phyloP scores from a whole-genome alignment of 2,888 invertebrate species.

The Pachliopta kotzebuea region DNA sequence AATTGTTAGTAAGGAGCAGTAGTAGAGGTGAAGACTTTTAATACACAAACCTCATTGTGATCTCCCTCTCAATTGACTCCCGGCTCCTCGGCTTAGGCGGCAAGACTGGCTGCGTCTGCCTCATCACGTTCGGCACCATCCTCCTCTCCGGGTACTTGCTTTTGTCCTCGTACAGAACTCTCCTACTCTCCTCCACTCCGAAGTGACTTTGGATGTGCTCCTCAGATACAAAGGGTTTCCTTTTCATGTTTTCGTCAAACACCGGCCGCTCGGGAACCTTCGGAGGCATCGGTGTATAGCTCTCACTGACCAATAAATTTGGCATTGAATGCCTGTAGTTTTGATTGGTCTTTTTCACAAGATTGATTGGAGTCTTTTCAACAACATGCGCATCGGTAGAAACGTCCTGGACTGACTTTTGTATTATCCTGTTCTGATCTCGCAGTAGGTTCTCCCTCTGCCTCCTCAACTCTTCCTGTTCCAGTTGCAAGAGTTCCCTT shows the following conservation, averaged over 20 bases:
- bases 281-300: slow-evolving; percentile 46
- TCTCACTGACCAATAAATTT: slow-evolving; percentile 65
- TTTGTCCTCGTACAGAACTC: slow-evolving; percentile 59
- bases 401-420: slow-evolving; percentile 84
- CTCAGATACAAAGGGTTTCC: slow-evolving; percentile 72
- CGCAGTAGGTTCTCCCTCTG: slow-evolving; percentile 86
- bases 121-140: slow-evolving; percentile 38
- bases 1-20: too few species aligned
- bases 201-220: slow-evolving; percentile 73
- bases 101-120: slow-evolving; percentile 52
- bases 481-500: slow-evolving; percentile 87
- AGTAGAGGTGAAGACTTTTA: too few species aligned
- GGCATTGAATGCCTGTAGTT: slow-evolving; percentile 76
- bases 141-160: slow-evolving; percentile 44
- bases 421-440: slow-evolving; percentile 82
- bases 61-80: slow-evolving; percentile 72
- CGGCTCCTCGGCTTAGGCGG: slow-evolving; percentile 67
- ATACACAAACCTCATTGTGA: slow-evolving; percentile 68
- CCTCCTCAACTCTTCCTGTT: slow-evolving; percentile 88
- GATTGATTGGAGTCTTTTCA: slow-evolving; percentile 58
- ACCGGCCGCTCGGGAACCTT: slow-evolving; percentile 48
- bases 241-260: slow-evolving; percentile 57
- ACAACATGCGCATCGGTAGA: slow-evolving; percentile 56
- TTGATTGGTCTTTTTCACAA: slow-evolving; percentile 43
- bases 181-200: slow-evolving; percentile 69